phyloP scores from a whole-genome alignment of 2,888 invertebrate species.

The Odontomyia ornata region DNA sequence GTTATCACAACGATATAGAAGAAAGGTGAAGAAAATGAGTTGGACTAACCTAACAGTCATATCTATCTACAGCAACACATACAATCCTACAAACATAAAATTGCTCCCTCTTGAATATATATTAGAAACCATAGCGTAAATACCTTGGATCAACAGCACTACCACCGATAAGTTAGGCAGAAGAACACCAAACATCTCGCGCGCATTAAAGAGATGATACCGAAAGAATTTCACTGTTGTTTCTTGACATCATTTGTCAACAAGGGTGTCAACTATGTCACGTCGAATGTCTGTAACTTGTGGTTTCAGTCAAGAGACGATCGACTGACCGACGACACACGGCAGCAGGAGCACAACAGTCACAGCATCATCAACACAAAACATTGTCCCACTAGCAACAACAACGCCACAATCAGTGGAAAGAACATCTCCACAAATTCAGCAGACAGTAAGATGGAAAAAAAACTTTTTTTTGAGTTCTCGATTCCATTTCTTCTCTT shows the following conservation, averaged over 20 bases:
- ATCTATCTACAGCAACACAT: background rate
- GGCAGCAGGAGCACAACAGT: constrained; percentile 4
- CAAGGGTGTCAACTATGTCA: constrained; percentile 50
- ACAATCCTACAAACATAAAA: background rate
- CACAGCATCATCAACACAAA: background rate
- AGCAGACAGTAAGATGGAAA: background rate
- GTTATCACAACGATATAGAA: constrained; percentile 20
- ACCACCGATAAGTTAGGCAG: background rate
- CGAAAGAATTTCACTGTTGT: constrained; percentile 47
- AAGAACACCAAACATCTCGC: background rate
- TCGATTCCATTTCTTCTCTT: background rate
- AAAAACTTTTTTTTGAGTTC: background rate
- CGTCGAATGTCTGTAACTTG: constrained; percentile 44
- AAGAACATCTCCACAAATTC: background rate
- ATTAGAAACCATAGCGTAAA: constrained; percentile 39
- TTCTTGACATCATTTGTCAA: constrained; percentile 50
- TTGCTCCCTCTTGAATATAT: constrained; percentile 28
- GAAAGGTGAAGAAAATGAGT: background rate
- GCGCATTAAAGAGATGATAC: constrained; percentile 26
- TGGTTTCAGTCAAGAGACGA: background rate
- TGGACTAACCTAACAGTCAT: background rate
- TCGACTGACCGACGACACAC: background rate
- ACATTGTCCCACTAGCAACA: background rate
- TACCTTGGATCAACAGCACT: constrained; percentile 36
- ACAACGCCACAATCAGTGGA: background rate